Evolutionary conservation across 2,797 vertebrate genomes (phyloP), one percentile per base, ranked within the genome.

Genomic region (Pipistrellus nathusii): DNA sequence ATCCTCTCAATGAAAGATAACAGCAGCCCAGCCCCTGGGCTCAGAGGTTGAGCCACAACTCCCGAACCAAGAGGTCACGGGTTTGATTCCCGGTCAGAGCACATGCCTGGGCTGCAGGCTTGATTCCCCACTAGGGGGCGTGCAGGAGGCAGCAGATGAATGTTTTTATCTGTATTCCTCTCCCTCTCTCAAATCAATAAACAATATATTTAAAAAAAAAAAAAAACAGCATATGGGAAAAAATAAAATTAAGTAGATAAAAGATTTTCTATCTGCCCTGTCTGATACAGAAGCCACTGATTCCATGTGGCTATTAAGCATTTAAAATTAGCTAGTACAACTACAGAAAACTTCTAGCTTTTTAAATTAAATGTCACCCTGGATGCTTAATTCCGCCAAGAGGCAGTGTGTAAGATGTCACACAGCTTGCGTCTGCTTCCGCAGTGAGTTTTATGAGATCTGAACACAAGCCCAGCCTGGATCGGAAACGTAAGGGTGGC

Each of bases 351-450:
- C 68, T 89, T n/a, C n/a, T 64, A 76, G 59, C 44, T 86, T 57
- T 57, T 57, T 57, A 11, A 57, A 89, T 12, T 72, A 62, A 85
- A 35, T 13, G 6, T 92, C 48, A 96, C 35, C 35, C 41, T 44
- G 41, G 41, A 44, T 44, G 5, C 41, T 77, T 64, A 41, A 59
- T 72, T 89, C 23, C 57, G 66, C 82, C 66, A 66, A 8, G 85
- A 41, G 23, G 85, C 71, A 93, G 89, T 12, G 20, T 72, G 57
- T 78, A 64, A 72, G 71, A 66, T 77, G 11, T 72, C 86, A 86
- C 9, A 20, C 59, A 51, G 18, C 23, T 85, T 64, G 30, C 88
- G n/a, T 73, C 30, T 55, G 53, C 72, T 88, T 64, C 78, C 20
- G 46, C 62, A 57, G 8, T 69, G 80, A 92, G 59, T 87, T 76